Evolutionary conservation across 2,113 vertebrate species (phyloP).

Genomic region (Sclerurus mexicanus): DNA sequence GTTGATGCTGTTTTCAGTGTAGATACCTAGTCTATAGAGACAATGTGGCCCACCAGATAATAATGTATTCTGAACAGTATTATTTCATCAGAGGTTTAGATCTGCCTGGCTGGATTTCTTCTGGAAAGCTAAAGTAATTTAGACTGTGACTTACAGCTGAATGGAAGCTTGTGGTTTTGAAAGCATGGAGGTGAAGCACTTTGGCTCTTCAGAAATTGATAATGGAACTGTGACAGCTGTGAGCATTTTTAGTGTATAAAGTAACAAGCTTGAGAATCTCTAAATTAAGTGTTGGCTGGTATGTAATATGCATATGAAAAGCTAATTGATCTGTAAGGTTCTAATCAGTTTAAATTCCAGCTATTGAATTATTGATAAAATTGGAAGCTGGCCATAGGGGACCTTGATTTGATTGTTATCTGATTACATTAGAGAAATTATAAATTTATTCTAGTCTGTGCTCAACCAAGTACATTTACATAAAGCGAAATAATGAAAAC

Average conservation of each 20-base stretch:
- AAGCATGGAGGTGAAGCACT: background rate
- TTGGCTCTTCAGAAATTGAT: background rate
- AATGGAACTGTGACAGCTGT: background rate
- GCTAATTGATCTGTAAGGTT: constrained; percentile 2
- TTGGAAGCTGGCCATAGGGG: background rate
- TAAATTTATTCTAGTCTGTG: background rate
- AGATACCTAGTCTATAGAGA: background rate
- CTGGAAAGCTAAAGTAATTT: background rate
- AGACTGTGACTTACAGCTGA: background rate
- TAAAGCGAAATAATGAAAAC: background rate
- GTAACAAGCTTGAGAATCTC: background rate
- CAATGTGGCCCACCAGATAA: background rate
- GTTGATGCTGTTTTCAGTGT: background rate
- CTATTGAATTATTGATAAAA: constrained; percentile 29
- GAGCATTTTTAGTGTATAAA: background rate
- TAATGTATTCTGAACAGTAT: background rate
- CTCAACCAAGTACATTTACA: background rate
- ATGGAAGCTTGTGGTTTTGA: background rate
- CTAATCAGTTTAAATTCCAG: constrained; percentile 13
- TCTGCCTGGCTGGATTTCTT: background rate
- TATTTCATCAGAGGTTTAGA: background rate
- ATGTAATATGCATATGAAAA: background rate
- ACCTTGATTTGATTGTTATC: background rate
- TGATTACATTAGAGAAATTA: background rate
- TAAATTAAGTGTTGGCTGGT: constrained; percentile 4